Conservation (phyloP, 1,140 invertebrate genomes). For the Coboldia fuscipes region DNA sequence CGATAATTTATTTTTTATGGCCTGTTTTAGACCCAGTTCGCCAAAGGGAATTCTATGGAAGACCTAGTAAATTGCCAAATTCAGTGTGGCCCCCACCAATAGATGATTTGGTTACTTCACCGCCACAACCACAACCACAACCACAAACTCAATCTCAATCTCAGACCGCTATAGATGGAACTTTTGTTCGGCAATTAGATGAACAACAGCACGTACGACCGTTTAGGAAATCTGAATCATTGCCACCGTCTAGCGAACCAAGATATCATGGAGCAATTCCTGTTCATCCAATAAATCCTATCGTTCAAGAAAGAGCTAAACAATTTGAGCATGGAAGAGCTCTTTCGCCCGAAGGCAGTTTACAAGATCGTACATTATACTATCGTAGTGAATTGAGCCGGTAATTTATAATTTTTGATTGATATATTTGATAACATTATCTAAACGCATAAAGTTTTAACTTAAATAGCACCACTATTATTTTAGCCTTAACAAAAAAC, state of each 20-base stretch:
- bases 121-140: slow-evolving; percentile 6
- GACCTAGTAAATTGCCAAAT: slow-evolving; percentile 46
- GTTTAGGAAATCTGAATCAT: no score
- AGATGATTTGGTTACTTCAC: slow-evolving; percentile 5
- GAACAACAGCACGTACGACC: no score
- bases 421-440: not conserved
- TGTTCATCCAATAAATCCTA: not conserved
- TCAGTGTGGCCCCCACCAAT: slow-evolving; percentile 45
- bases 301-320: slow-evolving; percentile 41
- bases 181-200: not conserved
- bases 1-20: slow-evolving; percentile 4
- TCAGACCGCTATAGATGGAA: not conserved
- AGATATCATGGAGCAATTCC: no score
- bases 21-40: slow-evolving; percentile 25
- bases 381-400: slow-evolving; percentile 51
- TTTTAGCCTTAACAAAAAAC: slow-evolving; percentile 31
- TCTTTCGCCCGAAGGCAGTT: slow-evolving; percentile 25
- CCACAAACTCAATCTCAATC: not conserved
- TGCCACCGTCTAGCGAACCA: no score
- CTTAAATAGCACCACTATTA: no score
- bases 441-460: not conserved
- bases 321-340: slow-evolving; percentile 43
- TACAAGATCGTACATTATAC: slow-evolving; percentile 37
- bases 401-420: slow-evolving; percentile 1
- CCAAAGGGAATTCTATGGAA: slow-evolving; percentile 49